Conservation (phyloP, 2,797 vertebrate species). For the Xiphorhynchus erythropygius region DNA sequence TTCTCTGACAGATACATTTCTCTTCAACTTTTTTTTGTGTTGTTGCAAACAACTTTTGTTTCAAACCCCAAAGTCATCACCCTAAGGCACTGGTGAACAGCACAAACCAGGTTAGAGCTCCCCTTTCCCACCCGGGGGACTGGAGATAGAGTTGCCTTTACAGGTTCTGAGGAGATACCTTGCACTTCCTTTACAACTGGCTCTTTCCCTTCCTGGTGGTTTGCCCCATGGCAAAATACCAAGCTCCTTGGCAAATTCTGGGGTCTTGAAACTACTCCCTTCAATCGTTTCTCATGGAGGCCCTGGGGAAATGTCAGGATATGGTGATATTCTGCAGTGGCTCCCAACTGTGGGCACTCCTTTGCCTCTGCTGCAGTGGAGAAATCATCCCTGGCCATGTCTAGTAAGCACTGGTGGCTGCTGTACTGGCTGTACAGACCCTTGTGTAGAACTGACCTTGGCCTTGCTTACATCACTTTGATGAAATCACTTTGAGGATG, state of each 20-base stretch:
- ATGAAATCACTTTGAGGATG: not conserved
- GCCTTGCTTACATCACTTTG: not conserved
- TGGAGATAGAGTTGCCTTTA: not conserved
- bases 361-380: not conserved
- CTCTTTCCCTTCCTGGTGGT: not conserved
- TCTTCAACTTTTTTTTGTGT: not conserved
- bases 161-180: not conserved
- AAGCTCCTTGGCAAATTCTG: not conserved
- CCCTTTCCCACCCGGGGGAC: not conserved
- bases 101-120: not conserved
- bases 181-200: not conserved
- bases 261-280: not conserved
- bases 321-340: not conserved
- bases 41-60: not conserved
- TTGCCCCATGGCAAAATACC: not conserved
- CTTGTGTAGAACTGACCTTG: not conserved
- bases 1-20: not conserved
- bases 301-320: not conserved
- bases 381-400: not conserved
- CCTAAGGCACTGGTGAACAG: not conserved
- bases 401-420: not conserved
- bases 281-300: not conserved
- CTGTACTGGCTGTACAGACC: not conserved
- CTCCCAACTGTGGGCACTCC: rapidly evolving
- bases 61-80: not conserved